Evolutionary conservation across 1,140 invertebrate species (phyloP).

Genomic region (Cydia strobilella): DNA sequence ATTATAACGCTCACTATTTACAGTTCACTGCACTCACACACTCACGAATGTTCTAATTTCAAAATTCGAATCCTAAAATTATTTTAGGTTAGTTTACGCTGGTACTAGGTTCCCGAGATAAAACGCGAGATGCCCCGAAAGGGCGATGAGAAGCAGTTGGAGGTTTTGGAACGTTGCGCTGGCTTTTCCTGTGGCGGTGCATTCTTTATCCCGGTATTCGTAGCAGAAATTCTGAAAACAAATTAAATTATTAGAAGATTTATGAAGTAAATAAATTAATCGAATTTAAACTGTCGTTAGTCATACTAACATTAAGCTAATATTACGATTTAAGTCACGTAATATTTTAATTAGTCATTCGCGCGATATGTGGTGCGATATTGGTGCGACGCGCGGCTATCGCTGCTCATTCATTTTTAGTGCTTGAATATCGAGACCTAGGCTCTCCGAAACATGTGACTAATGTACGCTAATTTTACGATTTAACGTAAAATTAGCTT

Average conservation of each 20-base stretch:
- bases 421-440: too few relatives aligned
- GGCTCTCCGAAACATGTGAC: too few relatives aligned
- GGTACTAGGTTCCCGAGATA: conserved; percentile 50
- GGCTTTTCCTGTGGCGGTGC: conserved; percentile 51
- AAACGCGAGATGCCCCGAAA: conserved; percentile 47
- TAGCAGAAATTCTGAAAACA: conserved; percentile 66
- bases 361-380: too few relatives aligned
- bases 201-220: conserved; percentile 66
- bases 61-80: conserved; percentile 42
- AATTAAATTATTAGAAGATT: conserved; percentile 24
- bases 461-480: too few relatives aligned
- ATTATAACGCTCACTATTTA: conserved; percentile 56
- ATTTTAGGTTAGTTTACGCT: conserved; percentile 47
- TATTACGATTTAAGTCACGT: too few relatives aligned
- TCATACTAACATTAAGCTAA: too few relatives aligned
- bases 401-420: too few relatives aligned
- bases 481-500: too few relatives aligned
- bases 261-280: background rate
- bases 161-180: conserved; percentile 39
- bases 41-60: conserved; percentile 52
- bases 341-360: too few relatives aligned
- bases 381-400: too few relatives aligned
- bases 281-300: too few relatives aligned
- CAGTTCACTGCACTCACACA: conserved; percentile 52
- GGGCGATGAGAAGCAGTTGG: conserved; percentile 42